phyloP scores from a whole-genome alignment of 1,140 invertebrate genomes.

The Lepeophtheirus salmonis region DNA sequence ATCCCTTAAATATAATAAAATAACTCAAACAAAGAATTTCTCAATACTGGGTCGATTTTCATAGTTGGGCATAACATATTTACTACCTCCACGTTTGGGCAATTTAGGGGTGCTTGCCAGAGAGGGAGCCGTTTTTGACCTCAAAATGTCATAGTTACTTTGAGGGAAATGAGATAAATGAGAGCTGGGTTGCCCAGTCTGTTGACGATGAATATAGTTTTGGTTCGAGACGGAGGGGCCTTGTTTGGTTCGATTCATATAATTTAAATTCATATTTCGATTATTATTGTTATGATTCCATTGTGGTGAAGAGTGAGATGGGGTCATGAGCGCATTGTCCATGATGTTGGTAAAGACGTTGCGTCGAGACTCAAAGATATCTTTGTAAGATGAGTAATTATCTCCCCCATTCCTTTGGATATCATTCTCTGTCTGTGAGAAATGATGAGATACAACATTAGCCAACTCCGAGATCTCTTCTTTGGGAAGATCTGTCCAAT shows the following conservation, averaged over 20 bases:
- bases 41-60: neutral
- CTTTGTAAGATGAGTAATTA: neutral
- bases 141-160: neutral
- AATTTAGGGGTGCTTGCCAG: neutral
- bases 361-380: neutral
- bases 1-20: neutral
- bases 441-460: neutral
- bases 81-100: neutral
- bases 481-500: constrained; percentile 9
- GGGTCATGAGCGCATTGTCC: neutral
- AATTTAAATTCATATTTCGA: neutral
- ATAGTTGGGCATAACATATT: neutral
- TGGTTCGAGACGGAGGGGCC: too few species aligned
- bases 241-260: neutral
- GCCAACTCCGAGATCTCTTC: constrained; percentile 2
- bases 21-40: neutral
- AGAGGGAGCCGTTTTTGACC: neutral
- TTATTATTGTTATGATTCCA: neutral
- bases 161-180: too few species aligned
- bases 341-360: neutral
- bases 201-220: too few species aligned
- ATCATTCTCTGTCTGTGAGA: neutral
- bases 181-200: too few species aligned
- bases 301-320: neutral
- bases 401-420: neutral